Evolutionary conservation across 2,797 vertebrate species (phyloP).

Genomic region (Todus mexicanus): DNA sequence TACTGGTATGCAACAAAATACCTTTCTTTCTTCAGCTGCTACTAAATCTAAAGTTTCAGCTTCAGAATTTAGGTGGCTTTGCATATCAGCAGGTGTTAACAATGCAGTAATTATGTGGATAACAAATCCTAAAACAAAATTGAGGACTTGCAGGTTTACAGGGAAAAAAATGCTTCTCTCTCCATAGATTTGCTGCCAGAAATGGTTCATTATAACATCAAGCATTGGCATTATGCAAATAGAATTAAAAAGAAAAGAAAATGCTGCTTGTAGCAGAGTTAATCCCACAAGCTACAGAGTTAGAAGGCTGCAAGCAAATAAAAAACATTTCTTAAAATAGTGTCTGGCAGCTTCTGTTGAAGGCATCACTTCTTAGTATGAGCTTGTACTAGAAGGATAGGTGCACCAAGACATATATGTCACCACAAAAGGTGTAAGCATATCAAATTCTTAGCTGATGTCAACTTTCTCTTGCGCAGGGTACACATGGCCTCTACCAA

Average conservation of each 20-base stretch:
- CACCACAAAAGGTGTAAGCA: not conserved
- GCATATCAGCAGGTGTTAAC: not conserved
- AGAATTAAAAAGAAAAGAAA: not conserved
- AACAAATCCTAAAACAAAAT: not conserved
- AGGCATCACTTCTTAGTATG: not conserved
- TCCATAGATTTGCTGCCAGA: not conserved
- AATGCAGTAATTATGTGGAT: not conserved
- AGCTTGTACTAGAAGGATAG: not conserved
- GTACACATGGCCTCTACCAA: conserved; percentile 90
- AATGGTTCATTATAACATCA: not conserved
- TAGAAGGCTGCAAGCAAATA: not conserved
- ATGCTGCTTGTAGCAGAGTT: not conserved
- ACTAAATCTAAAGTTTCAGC: not conserved
- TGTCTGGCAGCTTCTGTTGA: not conserved
- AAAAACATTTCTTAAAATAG: not conserved
- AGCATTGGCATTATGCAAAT: not conserved
- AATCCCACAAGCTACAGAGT: not conserved
- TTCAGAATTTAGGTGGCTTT: not conserved
- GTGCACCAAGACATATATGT: accelerated
- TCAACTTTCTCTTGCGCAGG: conserved; percentile 69
- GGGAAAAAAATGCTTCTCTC: not conserved
- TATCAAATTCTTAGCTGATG: not conserved
- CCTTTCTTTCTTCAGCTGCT: not conserved
- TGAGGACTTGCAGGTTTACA: not conserved
- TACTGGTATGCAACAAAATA: not conserved